Conservation (phyloP, 1,140 invertebrate species). For the Callitettix versicolor region DNA sequence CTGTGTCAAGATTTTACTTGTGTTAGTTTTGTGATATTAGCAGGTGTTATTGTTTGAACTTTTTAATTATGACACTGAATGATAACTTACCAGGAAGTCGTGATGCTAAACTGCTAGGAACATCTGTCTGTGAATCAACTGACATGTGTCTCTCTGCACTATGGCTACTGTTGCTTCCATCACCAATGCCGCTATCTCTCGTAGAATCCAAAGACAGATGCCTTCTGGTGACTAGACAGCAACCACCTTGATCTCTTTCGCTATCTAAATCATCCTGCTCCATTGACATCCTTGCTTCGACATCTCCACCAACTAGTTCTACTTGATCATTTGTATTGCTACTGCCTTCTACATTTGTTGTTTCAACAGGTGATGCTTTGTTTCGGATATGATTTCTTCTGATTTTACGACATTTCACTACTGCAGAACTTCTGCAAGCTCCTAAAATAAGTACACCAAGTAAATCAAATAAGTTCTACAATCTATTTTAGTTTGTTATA, state of each 20-base stretch:
- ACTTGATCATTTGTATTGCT: no score
- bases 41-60: no score
- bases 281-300: constrained; percentile 4
- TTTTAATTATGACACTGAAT: no score
- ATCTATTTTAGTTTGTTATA: no score
- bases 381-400: constrained; percentile 12
- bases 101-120: constrained; percentile 48
- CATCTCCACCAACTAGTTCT: background rate
- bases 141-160: constrained; percentile 22
- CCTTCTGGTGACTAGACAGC: constrained; percentile 12
- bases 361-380: background rate
- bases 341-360: no score
- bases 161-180: constrained; percentile 23
- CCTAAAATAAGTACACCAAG: no score
- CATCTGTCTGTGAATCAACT: constrained; percentile 27
- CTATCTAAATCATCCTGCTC: constrained; percentile 4
- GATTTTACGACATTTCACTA: constrained; percentile 20
- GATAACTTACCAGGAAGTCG: constrained; percentile 49
- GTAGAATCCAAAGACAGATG: constrained; percentile 27
- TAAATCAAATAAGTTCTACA: no score
- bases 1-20: no score
- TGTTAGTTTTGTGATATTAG: no score
- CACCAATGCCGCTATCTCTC: constrained; percentile 27
- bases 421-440: background rate
- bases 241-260: background rate